Evolutionary conservation across 1,140 invertebrate species (phyloP).

Genomic region (Apis laboriosa): DNA sequence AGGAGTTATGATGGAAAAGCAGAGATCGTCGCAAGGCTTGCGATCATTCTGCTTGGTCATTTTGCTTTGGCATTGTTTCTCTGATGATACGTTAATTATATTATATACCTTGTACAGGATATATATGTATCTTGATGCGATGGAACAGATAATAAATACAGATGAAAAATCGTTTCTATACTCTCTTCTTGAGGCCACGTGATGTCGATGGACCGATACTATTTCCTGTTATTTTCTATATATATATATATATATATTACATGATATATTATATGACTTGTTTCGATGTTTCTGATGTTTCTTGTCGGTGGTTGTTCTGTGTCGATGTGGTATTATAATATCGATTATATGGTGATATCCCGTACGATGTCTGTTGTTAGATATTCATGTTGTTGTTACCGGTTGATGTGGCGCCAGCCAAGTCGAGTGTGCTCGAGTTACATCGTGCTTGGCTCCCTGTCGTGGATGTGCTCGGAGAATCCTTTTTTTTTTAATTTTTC

Average conservation of each 20-base stretch:
- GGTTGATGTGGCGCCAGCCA: not conserved
- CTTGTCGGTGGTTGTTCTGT: slow-evolving; percentile 23
- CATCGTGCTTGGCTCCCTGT: not conserved
- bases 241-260: slow-evolving; percentile 8
- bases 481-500: slow-evolving; percentile 1
- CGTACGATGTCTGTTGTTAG: slow-evolving; percentile 29
- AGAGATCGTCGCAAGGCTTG: slow-evolving; percentile 8
- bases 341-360: slow-evolving; percentile 14
- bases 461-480: not conserved
- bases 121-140: slow-evolving; percentile 41
- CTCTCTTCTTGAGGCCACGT: not conserved
- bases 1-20: slow-evolving; percentile 23
- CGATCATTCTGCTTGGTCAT: slow-evolving; percentile 9
- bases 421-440: not conserved
- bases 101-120: not conserved
- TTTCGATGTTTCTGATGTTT: slow-evolving; percentile 18
- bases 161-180: not conserved
- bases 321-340: slow-evolving; percentile 38
- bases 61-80: not conserved
- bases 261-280: not conserved
- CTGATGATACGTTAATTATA: not conserved
- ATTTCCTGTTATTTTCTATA: slow-evolving; percentile 2
- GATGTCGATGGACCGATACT: slow-evolving; percentile 27
- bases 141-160: slow-evolving; percentile 10
- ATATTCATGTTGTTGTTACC: slow-evolving; percentile 26